Evolutionary conservation across 2,113 vertebrate genomes (phyloP).

Genomic region (Lepus europaeus): DNA sequence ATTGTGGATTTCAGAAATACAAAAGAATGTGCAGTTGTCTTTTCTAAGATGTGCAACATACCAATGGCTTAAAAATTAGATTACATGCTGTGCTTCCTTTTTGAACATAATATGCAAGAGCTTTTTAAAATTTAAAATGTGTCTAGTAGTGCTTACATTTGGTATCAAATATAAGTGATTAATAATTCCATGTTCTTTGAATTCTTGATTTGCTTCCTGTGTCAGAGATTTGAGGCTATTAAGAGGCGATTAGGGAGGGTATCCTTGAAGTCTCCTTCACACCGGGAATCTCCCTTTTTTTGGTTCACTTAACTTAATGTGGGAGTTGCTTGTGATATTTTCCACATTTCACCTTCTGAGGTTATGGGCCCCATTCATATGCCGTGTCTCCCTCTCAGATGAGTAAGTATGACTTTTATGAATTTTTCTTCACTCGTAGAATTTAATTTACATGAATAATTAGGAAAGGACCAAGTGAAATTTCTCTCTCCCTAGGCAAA

Average conservation of each 20-base stretch:
- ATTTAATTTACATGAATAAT: slow-evolving; percentile 92
- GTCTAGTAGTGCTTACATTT: slow-evolving; percentile 82
- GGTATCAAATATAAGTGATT: slow-evolving; percentile 85
- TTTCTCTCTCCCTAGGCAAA: slow-evolving; percentile 77
- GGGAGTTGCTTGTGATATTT: slow-evolving; percentile 91
- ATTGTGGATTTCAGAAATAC: slow-evolving; percentile 78
- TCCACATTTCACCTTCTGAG: slow-evolving; percentile 90
- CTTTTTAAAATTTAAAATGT: slow-evolving; percentile 82
- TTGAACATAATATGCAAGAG: slow-evolving; percentile 70
- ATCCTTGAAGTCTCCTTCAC: slow-evolving; percentile 92
- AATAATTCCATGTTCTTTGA: slow-evolving; percentile 88
- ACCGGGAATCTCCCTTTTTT: slow-evolving; percentile 88
- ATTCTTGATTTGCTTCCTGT: slow-evolving; percentile 89
- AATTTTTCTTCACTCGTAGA: slow-evolving; percentile 91
- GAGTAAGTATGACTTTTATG: slow-evolving; percentile 91
- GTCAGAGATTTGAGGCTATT: slow-evolving; percentile 87
- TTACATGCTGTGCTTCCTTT: slow-evolving; percentile 48
- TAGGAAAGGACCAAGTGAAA: slow-evolving; percentile 85
- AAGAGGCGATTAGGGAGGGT: slow-evolving; percentile 89
- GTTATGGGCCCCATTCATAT: slow-evolving; percentile 90
- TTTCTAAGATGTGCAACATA: slow-evolving; percentile 67
- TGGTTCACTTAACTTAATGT: slow-evolving; percentile 91
- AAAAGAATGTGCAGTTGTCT: slow-evolving; percentile 65
- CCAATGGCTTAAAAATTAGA: slow-evolving; percentile 71
- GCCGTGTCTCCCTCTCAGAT: slow-evolving; percentile 89